Base-by-base conservation (phyloP, 2,888 invertebrate genomes). In the Arge pagana region DNA sequence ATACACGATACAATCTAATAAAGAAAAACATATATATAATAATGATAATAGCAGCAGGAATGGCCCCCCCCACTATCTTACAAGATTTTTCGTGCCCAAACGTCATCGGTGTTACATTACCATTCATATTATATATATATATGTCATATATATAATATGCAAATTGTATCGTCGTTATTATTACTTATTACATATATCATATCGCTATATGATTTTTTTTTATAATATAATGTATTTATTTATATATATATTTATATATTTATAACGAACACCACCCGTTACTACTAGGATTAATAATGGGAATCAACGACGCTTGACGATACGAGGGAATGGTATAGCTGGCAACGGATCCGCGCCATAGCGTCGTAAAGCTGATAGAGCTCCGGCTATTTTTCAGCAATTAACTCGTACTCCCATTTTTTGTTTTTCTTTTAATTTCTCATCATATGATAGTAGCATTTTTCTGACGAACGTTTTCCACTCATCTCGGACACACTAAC, bases 251-350 rank as follows among this genome's bases (percentile, higher is more conserved):
- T 68, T 64, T 72, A 71, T 74, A 70, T 73, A 73, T 74, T 71
- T 74, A 74, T 75, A 75, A 76, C 72, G 75, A 74, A 75, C 74
- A 76, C 71, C 74, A 67, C 72, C 71, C 75, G 71, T 67, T 70
- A 71, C 71, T 76, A 74, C 72, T 72, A 72, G 71, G 72, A 76
- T 74, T 73, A 73, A 70, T 74, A 74, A 74, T 69, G 71, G 70
- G 70, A 73, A 60, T 67, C 64, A 41, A 24, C 45, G 35, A 26
- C 33, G n/a, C 8, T 26, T 33, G 21, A 45, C 21, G 45, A 33
- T 45, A 35, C 24, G 31, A 35, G 13, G 23, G 45, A 33, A 45
- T 33, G n/a, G 11, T 33, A 7, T 33, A 26, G 33, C 23, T n/a
- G n/a, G n/a, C n/a, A n/a, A 18, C 21, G 33, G 19, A 10, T n/a